phyloP scores from a whole-genome alignment of 2,888 invertebrate species.

The Synergus itoensis region DNA sequence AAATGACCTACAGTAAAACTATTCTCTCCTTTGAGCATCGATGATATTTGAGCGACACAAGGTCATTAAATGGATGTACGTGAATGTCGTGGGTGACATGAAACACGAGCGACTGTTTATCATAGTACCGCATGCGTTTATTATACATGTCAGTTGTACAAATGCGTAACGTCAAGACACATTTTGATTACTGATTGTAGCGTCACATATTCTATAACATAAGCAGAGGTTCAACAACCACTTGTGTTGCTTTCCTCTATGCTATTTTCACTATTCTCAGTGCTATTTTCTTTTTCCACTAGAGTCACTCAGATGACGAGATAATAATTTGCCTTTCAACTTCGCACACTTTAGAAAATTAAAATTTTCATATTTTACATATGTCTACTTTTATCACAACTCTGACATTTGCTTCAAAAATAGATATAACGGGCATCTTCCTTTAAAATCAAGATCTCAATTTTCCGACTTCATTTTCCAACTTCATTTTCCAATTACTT shows the following conservation, averaged over 20 bases:
- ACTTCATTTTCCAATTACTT: too few species aligned
- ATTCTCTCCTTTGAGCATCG: constrained; percentile 35
- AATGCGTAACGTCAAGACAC: constrained; percentile 33
- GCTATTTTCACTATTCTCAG: not conserved
- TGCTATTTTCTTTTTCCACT: constrained; percentile 1
- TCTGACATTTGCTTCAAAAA: not conserved
- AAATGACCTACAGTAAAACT: not conserved
- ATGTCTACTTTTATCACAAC: not conserved
- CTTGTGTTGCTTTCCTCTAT: not conserved
- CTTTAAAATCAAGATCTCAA: too few species aligned
- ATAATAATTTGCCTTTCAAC: not conserved
- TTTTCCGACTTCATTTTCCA: too few species aligned
- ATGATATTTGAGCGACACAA: constrained; percentile 36
- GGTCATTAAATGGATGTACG: constrained; percentile 48
- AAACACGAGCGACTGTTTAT: constrained; percentile 35
- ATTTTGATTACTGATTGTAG: constrained; percentile 38
- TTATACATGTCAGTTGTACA: constrained; percentile 38
- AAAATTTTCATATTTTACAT: not conserved
- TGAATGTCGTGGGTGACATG: constrained; percentile 39
- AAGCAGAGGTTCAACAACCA: not conserved
- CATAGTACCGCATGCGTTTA: constrained; percentile 36
- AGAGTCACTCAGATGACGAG: not conserved
- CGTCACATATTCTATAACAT: constrained; percentile 12
- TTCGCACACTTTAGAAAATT: not conserved
- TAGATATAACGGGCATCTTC: too few species aligned